Base-by-base conservation (phyloP, 2,888 invertebrate genomes). In the Hypsopygia costalis region DNA sequence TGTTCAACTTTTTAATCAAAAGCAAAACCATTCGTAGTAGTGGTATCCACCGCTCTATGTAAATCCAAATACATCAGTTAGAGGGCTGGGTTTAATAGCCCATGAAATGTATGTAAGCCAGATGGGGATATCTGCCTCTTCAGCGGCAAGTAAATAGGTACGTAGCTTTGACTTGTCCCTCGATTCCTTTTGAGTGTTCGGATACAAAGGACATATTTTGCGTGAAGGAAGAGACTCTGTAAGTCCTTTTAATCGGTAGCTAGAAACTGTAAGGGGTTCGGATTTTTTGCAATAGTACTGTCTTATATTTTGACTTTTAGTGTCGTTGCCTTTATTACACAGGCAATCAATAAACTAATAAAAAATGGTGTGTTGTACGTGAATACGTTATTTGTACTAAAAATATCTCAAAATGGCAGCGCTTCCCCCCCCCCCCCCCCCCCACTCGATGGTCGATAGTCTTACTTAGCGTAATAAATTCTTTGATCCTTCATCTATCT, bases 51-150 rank as follows among this genome's bases (percentile, higher is more conserved):
- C 59, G 40, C 80, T 74, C 73, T 58, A 41, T 65, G 42, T 44
- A 52, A 42, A 58, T 65, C 44, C 42, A 58, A 55, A 59, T 51
- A 52, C 54, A 43, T 61, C 57, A 52, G 49, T 51, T 58, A 62
- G 72, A 11, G 82, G 82, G 81, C 73, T 66, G 78, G 61, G 80
- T 78, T 81, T 83, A 88, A 88, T 86, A 81, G 80, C 86, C 81
- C 87, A 85, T 88, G 87, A 88, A 88, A 88, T 87, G 76, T 87
- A 86, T 85, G 86, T 85, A 87, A 86, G 80, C 76, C 75, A 73
- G 73, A 59, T 65, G 69, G 62, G 72, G 69, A 69, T 63, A 70
- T 67, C 77, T 70, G 70, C 66, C 68, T 66, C 79, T 82, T 69
- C 60, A 73, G 60, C 66, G 69, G 63, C 69, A 64, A 70, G 73